Percentiles rank a stretch among this genome's conserved stretches.
phyloP scores from a whole-genome alignment of 2,888 invertebrate species.

The Coenonympha glycerion region DNA sequence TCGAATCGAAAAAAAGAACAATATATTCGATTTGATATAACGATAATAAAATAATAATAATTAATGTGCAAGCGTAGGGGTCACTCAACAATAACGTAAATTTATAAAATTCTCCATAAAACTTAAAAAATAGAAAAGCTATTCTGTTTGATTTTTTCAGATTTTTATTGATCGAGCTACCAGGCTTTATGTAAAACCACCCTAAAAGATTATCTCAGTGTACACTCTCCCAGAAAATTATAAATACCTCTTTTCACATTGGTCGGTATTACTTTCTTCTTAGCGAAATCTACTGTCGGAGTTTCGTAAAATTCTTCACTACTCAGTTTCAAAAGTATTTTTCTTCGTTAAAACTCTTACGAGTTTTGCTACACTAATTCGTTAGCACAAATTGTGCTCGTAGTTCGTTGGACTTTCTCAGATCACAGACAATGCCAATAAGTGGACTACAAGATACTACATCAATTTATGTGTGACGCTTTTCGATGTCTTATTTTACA shows the following conservation, averaged over 20 bases:
- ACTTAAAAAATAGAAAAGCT: no score
- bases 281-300: not conserved
- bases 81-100: no score
- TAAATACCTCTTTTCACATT: not conserved
- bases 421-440: not conserved
- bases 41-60: no score
- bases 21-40: no score
- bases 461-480: no score
- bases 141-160: no score
- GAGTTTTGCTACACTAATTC: not conserved
- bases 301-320: not conserved
- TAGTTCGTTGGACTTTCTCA: not conserved
- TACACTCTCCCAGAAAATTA: constrained; percentile 4
- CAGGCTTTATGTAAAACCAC: not conserved
- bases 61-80: no score
- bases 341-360: not conserved
- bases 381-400: not conserved
- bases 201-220: not conserved
- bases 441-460: no score
- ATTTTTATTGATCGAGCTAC: not conserved
- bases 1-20: no score
- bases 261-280: not conserved
- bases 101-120: no score
- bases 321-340: not conserved
- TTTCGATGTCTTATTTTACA: no score